Conservation (phyloP, 2,797 vertebrate genomes). For the Tapirus indicus region DNA sequence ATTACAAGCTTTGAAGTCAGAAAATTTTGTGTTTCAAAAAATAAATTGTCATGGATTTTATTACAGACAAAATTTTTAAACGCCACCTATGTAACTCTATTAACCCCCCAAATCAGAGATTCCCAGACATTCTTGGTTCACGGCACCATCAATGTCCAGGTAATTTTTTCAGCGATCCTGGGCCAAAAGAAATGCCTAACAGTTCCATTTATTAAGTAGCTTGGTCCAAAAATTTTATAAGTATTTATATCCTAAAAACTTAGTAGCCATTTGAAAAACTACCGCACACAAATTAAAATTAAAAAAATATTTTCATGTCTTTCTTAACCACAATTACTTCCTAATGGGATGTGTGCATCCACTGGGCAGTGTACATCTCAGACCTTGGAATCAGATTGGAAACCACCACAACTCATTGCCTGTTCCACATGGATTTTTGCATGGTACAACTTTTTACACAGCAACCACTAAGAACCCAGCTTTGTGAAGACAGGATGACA, state of each 20-base stretch:
- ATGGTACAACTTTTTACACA: not conserved
- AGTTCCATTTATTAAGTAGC: not conserved
- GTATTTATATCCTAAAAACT: conserved; percentile 27
- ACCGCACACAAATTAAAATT: not conserved
- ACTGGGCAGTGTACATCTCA: not conserved
- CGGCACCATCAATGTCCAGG: not conserved
- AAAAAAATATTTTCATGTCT: not conserved
- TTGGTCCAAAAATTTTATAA: not conserved
- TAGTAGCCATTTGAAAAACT: not conserved
- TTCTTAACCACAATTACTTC: not conserved
- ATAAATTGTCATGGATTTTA: not conserved
- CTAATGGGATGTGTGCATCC: not conserved
- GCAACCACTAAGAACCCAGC: not conserved
- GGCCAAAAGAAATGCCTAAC: not conserved
- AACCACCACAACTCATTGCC: not conserved
- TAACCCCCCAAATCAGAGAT: not conserved
- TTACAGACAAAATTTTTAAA: not conserved
- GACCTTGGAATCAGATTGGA: not conserved
- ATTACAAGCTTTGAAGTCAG: not conserved
- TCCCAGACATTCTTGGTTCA: not conserved
- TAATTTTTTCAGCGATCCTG: not conserved
- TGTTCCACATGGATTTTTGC: not conserved
- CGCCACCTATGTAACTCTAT: not conserved
- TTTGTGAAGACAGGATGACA: not conserved
- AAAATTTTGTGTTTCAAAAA: not conserved